Evolutionary conservation across 2,797 vertebrate species (phyloP), one percentile per base, ranked within the genome.

Genomic region (Chelidonichthys spinosus): DNA sequence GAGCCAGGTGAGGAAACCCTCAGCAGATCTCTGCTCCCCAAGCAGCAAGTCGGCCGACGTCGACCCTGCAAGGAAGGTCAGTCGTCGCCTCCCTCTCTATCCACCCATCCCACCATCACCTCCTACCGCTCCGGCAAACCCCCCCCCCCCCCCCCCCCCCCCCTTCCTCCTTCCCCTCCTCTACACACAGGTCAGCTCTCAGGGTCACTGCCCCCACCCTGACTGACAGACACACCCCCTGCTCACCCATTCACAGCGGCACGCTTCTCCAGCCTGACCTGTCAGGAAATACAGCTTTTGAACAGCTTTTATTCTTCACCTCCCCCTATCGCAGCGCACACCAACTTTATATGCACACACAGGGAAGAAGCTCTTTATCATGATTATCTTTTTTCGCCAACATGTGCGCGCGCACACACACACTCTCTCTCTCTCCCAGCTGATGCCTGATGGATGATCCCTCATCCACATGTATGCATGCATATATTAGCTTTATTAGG

Each of bases 31-130:
- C 54, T 93, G 87, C 82, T 72, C 89, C 44, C 66, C 90, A 18
- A 58, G 65, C 33, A 71, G 85, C 85, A 94, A 93, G 89, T 72
- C 90, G 79, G 44, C 74, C 0, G 86, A 94, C 2, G 25, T 54
- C 1, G 90, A 92, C 54, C 77, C 89, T 5, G 73, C 36, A 7
- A 92, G 86, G 78, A 94, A 94, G 94, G 94, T 94, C 85, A 92
- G 85, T 74, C 2, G 10, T 49, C 10, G 7, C 25, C 59, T 43
- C 56, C 58, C 64, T 9, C 59, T 55, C 11, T 2, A 14, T 59
- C 59, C 66, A 32, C 13, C n/a, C 39, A 33, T 66, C 58, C 63
- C 58, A 68, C 68, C 49, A 55, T 72, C 60, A 44, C 69, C 60
- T 62, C 60, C 71, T 52, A 39, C 60, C 3, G 7, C 61, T 69